phyloP scores from a whole-genome alignment of 30 jellyfish, hydroid and myxozoan species.

The Mastigias papua region DNA sequence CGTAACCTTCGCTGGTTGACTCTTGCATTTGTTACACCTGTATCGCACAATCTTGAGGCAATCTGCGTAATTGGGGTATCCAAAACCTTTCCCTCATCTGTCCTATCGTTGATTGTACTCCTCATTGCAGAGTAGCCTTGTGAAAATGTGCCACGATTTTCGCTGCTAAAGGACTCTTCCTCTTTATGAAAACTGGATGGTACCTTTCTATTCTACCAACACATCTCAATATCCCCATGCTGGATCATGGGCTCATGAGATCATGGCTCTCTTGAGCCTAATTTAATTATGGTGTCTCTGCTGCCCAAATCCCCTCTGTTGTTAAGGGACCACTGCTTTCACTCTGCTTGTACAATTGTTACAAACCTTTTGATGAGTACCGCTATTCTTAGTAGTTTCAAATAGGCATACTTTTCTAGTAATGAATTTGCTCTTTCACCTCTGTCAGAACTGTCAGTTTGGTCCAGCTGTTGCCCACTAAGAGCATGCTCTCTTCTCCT shows the following conservation, averaged over 20 bases:
- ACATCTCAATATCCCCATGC: no score
- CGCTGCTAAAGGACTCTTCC: not conserved
- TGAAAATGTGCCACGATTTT: constrained; percentile 7
- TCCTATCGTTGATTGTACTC: constrained; percentile 15
- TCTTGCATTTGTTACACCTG: not conserved
- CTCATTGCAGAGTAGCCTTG: constrained; percentile 20
- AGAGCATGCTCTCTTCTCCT: constrained; percentile 28
- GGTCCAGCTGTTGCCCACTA: constrained; percentile 15
- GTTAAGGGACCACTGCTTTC: constrained; percentile 34
- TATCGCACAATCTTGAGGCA: not conserved
- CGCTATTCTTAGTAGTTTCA: constrained; percentile 11
- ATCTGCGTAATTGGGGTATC: not conserved
- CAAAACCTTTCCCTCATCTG: constrained; percentile 14
- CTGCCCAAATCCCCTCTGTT: not conserved
- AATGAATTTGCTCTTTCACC: constrained; percentile 22
- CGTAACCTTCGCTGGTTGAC: not conserved
- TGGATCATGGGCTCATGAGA: not conserved
- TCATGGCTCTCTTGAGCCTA: not conserved
- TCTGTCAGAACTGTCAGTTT: constrained; percentile 53
- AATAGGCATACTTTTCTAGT: constrained; percentile 30
- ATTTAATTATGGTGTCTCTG: not conserved
- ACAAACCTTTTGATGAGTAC: not conserved
- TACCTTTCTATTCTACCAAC: no score
- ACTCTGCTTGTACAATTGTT: constrained; percentile 28
- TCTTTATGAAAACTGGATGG: no score